Base-by-base conservation (phyloP, 2,797 vertebrate genomes). In the Artibeus jamaicensis region DNA sequence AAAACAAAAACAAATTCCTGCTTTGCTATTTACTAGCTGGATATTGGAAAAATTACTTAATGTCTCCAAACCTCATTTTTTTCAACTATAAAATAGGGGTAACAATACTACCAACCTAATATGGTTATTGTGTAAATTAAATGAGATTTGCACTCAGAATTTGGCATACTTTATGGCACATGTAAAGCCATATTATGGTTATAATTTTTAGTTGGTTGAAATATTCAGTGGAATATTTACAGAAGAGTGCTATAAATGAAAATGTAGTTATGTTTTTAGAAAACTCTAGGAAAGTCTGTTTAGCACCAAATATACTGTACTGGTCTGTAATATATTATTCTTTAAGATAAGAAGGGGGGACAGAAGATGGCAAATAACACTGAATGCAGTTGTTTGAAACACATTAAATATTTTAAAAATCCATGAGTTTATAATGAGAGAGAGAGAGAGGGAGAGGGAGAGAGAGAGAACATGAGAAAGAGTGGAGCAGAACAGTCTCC, bases 251-350 rank as follows among this genome's bases (percentile, higher is more conserved):
- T 77, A 19, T 62, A 50, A 55, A 55, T 91, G 44, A 83, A 96
- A 81, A 57, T 91, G 24, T 82, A 59, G 42, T 86, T 96, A 59
- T 34, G 19, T 68, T 76, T 70, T 96, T n/a, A 93, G 86, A 76
- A 86, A 93, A 74, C 29, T 78, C 46, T 34, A 3, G 71, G 19
- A 50, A 91, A 71, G 44, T 50, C 32, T 91, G 9, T 77, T 94
- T 83, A 83, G 37, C 77, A 70, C 48, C 50, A 86, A 86, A 86
- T 83, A 59, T 77, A 62, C 9, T 16, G 4, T 62, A 32, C 37
- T 68, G 26, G 55, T 86, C 46, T 39, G 14, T 44, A 70, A 50
- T 71, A 9, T 65, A 34, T 87, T 83, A 74, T 90, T 79, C 21
- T 91, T 46, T 44, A 71, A 21, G 21, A n/a, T 83, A 83, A 83